Conservation (phyloP, 1,140 invertebrate species). For the Drosophila neocordata region DNA sequence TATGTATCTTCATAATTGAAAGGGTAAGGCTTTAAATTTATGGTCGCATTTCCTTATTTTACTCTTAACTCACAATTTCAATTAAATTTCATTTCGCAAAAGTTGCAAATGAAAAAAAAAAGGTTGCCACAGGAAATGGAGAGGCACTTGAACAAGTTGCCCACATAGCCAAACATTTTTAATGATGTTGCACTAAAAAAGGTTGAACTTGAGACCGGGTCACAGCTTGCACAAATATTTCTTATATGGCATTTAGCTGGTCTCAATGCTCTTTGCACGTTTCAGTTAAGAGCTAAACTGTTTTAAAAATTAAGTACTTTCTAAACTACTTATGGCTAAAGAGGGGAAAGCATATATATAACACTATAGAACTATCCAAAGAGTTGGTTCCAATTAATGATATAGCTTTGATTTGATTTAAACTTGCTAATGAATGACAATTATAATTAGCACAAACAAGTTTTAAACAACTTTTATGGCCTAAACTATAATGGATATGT, state of each 20-base stretch:
- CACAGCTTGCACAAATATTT: neutral
- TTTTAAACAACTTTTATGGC: too few relatives aligned
- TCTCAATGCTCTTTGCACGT: neutral
- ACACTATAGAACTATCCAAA: too few relatives aligned
- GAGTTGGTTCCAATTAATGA: too few relatives aligned
- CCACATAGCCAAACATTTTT: conserved; percentile 5
- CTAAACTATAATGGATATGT: too few relatives aligned
- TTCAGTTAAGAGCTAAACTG: neutral
- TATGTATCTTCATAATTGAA: conserved; percentile 75
- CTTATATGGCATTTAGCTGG: neutral
- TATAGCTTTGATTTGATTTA: too few relatives aligned
- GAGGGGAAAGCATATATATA: too few relatives aligned
- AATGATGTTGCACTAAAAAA: conserved; percentile 1
- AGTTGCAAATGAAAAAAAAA: conserved; percentile 30
- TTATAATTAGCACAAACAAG: too few relatives aligned
- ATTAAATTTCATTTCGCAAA: conserved; percentile 35
- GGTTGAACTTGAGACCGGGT: neutral
- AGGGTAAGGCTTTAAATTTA: conserved; percentile 65
- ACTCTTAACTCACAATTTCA: conserved; percentile 27
- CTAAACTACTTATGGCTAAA: neutral
- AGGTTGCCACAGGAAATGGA: too few relatives aligned
- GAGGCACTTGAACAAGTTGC: conserved; percentile 2
- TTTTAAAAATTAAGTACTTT: neutral
- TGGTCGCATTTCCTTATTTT: conserved; percentile 32
- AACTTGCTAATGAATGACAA: too few relatives aligned